Evolutionary conservation across 2,113 vertebrate species (phyloP).

Genomic region (Xenopus laevis): DNA sequence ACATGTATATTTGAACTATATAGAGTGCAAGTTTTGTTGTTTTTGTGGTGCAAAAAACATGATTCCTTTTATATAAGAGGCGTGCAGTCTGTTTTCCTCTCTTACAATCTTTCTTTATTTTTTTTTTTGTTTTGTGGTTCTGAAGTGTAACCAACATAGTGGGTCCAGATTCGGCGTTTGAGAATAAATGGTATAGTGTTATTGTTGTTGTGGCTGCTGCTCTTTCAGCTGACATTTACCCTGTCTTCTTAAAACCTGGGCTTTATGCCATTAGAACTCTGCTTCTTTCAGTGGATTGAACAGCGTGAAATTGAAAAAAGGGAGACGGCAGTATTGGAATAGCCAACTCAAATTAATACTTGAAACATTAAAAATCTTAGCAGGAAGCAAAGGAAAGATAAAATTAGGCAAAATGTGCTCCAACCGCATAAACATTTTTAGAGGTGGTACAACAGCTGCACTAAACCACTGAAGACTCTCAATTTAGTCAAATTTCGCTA

Average conservation of each 20-base stretch:
- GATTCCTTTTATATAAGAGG: too few relatives aligned
- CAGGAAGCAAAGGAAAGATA: too few relatives aligned
- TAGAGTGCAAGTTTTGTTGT: too few relatives aligned
- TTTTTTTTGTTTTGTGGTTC: background rate
- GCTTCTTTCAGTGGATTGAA: conserved; percentile 9
- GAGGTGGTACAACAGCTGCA: too few relatives aligned
- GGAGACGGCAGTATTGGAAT: conserved; percentile 14
- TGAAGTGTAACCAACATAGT: background rate
- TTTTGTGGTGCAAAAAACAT: too few relatives aligned
- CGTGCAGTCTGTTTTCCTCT: too few relatives aligned
- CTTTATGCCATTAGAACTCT: conserved; percentile 24
- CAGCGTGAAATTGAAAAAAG: conserved; percentile 30
- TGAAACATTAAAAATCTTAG: conserved; percentile 13
- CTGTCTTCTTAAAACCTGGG: conserved; percentile 32
- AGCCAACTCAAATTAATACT: conserved; percentile 16
- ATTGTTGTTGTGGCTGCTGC: conserved; percentile 22
- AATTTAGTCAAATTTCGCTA: too few relatives aligned
- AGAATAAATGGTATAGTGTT: conserved; percentile 22
- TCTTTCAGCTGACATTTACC: conserved; percentile 23
- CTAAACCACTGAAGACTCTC: too few relatives aligned
- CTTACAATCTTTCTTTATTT: background rate
- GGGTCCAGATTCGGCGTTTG: conserved; percentile 23
- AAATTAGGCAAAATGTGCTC: too few relatives aligned
- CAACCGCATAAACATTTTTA: too few relatives aligned
- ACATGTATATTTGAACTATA: too few relatives aligned